Base-by-base conservation (phyloP, 2,113 vertebrate species). In the Bufo bufo region DNA sequence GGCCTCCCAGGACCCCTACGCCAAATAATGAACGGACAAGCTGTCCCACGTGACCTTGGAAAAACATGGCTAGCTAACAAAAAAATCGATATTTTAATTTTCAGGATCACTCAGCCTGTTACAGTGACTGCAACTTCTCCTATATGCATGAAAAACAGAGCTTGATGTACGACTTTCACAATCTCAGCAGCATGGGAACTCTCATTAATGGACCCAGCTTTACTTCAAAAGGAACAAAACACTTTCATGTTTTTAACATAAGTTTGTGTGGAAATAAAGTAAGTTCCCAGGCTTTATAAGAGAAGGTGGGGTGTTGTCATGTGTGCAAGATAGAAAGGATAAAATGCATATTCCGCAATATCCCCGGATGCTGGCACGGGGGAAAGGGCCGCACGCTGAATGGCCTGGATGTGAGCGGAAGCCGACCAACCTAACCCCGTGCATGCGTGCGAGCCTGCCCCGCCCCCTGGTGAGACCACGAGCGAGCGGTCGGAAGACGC, bases 241-340 rank as follows among this genome's bases (percentile, higher is more conserved):
- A 99, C 92, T 99, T 97, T 91, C 97, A 99, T 90, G 95, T 97
- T 90, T 99, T 99, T 92, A 99, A 99, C 85, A 97, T 99, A 93
- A 99, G 97, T 91, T 93, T 99, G 52, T 99, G 98, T 93, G 98
- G 97, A 77, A 96, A 95, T 87, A 95, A 96, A 96, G 99, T 99
- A 91, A 94, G 94, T 87, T 19, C 74, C 54, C 54, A 77, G 65
- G 6, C 6, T 71, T 4, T 71, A 83, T 83, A 50, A 61, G 23
- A 63, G 58, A 17, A 17, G 33, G 20, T 83, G 61, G 59, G 16
- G 10, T 61, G 50, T 13, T 45, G 56, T 61, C 17, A 45, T 17
- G 49, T n/a, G 17, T 47, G 16, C 49, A 75, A 49, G 47, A 8
- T 75, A 78, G 19, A 78, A 78, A 81, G 78, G 23, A 61, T 59